phyloP scores from a whole-genome alignment of 2,113 vertebrate genomes.

The Trogon melanurus region DNA sequence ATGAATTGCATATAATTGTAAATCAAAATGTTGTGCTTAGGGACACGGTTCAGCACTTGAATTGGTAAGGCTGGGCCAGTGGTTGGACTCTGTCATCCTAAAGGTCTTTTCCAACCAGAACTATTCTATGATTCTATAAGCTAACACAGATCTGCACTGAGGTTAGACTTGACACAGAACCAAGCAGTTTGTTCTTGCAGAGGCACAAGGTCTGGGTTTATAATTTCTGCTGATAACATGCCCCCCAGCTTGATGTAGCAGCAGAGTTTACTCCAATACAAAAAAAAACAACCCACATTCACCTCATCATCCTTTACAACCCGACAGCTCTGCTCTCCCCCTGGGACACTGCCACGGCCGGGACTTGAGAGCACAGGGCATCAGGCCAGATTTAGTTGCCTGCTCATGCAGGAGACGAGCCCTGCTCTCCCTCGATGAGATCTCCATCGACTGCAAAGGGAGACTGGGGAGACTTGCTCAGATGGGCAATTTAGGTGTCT shows the following conservation, averaged over 20 bases:
- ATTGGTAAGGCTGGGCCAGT: no score
- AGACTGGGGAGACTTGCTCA: neutral
- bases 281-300: neutral
- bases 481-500: conserved; percentile 47
- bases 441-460: neutral
- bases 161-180: neutral
- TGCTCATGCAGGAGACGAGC: neutral
- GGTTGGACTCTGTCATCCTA: no score
- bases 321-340: neutral
- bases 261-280: neutral
- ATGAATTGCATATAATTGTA: no score
- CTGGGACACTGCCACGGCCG: neutral
- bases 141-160: neutral
- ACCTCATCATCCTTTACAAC: rapidly evolving
- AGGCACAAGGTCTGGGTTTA: neutral
- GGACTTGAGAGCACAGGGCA: neutral
- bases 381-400: neutral
- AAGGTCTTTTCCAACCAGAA: no score
- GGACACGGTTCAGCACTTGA: no score
- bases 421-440: neutral
- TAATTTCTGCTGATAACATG: neutral
- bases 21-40: no score
- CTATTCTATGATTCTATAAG: no score
- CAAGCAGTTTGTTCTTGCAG: neutral
- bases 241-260: neutral